Percentiles rank a stretch among this genome's conserved stretches.
Evolutionary conservation across 2,113 vertebrate species (phyloP).

Genomic region (Micronycteris hirsuta): DNA sequence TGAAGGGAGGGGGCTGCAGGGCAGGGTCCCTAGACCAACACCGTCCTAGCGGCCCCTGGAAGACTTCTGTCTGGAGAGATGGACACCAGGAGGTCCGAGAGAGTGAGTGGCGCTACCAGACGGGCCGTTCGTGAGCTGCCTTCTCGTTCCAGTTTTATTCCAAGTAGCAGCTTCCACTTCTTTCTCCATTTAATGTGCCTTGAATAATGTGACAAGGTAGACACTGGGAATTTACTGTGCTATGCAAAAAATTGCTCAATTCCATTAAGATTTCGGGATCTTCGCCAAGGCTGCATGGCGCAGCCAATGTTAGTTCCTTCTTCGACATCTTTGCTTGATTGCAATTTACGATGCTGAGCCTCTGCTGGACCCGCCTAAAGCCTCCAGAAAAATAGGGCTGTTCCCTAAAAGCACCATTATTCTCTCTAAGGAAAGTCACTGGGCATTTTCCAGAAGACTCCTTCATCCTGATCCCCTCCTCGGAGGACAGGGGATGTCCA

Average conservation of each 20-base stretch:
- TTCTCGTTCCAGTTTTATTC: neutral
- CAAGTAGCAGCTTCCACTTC: neutral
- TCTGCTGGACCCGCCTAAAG: neutral
- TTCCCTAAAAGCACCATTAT: neutral
- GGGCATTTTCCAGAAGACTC: constrained; percentile 27
- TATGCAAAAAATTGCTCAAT: constrained; percentile 62
- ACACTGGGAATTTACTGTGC: constrained; percentile 49
- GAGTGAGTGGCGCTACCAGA: fast-evolving
- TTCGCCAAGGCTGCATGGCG: neutral
- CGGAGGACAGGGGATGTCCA: neutral
- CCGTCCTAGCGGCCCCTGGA: fast-evolving
- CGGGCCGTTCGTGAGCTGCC: neutral
- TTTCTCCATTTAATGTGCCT: constrained; percentile 56
- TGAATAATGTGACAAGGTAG: constrained; percentile 60
- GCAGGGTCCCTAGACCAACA: fast-evolving
- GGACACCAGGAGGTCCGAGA: fast-evolving
- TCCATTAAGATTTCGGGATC: constrained; percentile 65
- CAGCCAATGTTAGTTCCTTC: constrained; percentile 41
- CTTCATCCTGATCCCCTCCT: neutral
- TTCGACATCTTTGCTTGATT: constrained; percentile 33
- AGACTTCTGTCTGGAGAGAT: neutral
- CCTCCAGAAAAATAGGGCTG: constrained; percentile 34
- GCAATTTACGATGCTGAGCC: constrained; percentile 37
- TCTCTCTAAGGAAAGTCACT: neutral
- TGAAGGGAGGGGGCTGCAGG: neutral